These are phyloP conservation scores for Mythimna albipuncta DNA, from an alignment of 2,888 invertebrate species.

Conservation along the genomic window DNA sequence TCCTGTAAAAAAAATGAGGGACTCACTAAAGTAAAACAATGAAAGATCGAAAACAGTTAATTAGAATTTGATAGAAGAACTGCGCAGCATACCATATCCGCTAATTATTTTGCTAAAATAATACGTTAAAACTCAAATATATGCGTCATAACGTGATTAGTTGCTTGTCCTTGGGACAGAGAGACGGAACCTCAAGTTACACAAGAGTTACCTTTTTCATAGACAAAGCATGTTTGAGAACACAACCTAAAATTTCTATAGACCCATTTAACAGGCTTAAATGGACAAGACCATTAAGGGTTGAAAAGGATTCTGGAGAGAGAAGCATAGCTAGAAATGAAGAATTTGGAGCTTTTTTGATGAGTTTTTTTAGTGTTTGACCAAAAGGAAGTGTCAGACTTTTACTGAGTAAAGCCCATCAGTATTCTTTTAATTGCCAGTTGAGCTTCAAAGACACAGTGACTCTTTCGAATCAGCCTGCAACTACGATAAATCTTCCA, in stretches of 20 bases:
- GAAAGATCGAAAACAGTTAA: not conserved
- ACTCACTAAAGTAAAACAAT: not conserved
- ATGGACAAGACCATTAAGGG: slow-evolving; percentile 22
- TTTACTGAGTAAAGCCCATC: too few species aligned
- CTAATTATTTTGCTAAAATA: slow-evolving; percentile 44
- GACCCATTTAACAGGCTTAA: slow-evolving; percentile 31
- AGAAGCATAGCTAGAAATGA: not conserved
- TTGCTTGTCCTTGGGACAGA: slow-evolving; percentile 36
- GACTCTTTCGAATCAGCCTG: too few species aligned
- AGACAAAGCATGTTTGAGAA: slow-evolving; percentile 42
- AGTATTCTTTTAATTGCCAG: too few species aligned
- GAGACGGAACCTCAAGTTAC: slow-evolving; percentile 23
- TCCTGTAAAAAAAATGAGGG: not conserved
- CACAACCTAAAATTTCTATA: slow-evolving; percentile 21
- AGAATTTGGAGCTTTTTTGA: not conserved
- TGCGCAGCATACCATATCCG: slow-evolving; percentile 32
- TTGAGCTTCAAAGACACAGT: too few species aligned
- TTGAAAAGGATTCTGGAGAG: slow-evolving; percentile 3
- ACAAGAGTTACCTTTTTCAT: slow-evolving; percentile 41
- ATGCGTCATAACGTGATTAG: slow-evolving; percentile 45
- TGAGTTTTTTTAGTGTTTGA: too few species aligned
- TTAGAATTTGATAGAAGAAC: slow-evolving; percentile 28
- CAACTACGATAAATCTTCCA: too few species aligned
- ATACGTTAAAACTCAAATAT: slow-evolving; percentile 37
- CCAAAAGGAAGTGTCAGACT: too few species aligned